Evolutionary conservation across 2,113 vertebrate genomes (phyloP).

Genomic region (Thunnus thynnus): DNA sequence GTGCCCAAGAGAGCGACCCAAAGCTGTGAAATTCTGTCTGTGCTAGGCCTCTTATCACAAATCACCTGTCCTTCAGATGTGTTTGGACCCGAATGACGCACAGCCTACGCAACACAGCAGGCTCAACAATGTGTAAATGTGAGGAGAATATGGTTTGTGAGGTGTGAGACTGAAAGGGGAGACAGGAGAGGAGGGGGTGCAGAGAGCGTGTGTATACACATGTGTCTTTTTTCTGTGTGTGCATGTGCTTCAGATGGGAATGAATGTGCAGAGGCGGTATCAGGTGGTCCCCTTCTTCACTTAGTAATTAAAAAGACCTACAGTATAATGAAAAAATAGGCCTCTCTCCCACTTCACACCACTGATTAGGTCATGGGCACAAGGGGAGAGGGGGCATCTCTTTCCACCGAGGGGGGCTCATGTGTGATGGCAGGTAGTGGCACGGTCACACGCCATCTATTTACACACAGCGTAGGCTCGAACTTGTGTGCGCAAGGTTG

Average conservation of each 20-base stretch:
- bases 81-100: conserved; percentile 74
- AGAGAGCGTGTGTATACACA: conserved; percentile 4
- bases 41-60: conserved; percentile 69
- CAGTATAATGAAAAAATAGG: conserved; percentile 63
- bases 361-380: conserved; percentile 41
- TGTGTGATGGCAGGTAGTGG: conserved; percentile 31
- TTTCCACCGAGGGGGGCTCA: neutral
- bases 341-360: conserved; percentile 47
- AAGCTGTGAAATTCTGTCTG: conserved; percentile 62
- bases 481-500: conserved; percentile 16
- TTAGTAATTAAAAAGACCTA: conserved; percentile 63
- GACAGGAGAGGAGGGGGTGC: neutral
- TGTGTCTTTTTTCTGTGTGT: conserved; percentile 3
- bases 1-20: conserved; percentile 51
- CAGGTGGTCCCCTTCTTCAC: conserved; percentile 61
- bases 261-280: conserved; percentile 51
- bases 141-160: conserved; percentile 54
- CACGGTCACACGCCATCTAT: conserved; percentile 40
- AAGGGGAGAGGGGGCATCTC: neutral
- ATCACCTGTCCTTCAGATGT: conserved; percentile 77
- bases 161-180: conserved; percentile 49
- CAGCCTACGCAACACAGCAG: conserved; percentile 59
- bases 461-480: conserved; percentile 30
- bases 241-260: conserved; percentile 36
- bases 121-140: conserved; percentile 71